Base-by-base conservation (phyloP, 2,797 vertebrate genomes). In the Takifugu rubripes region DNA sequence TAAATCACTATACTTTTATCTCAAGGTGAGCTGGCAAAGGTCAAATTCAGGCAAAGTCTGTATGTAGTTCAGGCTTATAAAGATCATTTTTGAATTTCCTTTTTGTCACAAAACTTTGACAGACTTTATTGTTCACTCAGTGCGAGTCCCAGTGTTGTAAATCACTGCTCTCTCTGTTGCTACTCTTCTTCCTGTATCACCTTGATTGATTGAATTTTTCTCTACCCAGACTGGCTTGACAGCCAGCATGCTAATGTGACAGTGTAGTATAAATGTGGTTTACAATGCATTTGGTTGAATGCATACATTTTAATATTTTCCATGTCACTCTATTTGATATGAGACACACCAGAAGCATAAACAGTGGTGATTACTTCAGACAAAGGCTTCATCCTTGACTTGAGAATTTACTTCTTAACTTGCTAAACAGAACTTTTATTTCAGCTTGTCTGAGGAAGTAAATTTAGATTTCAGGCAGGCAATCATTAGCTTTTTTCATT, bases 351-450 rank as follows among this genome's bases (percentile, higher is more conserved):
- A 70, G 64, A 29, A 83, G 78, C 67, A 77, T 82, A 74, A 61
- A 49, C 73, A 75, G 77, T 72, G 75, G 62, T 77, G 87, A 87
- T 84, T 87, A 80, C 70, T 74, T 80, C 75, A 81, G 75, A 89
- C 87, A 86, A 85, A 84, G 78, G 75, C 75, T 76, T 67, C 57
- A 61, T 81, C 69, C 78, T 84, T 79, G 72, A 82, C 78, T 80
- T 68, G 58, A 24, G 76, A 64, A 52, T 70, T 68, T 72, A 78
- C 78, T 84, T 83, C 73, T 83, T 85, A 87, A 77, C 76, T 75
- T 78, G 57, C 78, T 77, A 82, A 84, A 77, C 78, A 66, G 57
- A 77, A 79, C 72, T 79, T 78, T 85, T 86, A 82, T 86, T 75
- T 87, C 74, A 59, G 66, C 66, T 68, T 66, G 24, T 42, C 66